phyloP scores from a whole-genome alignment of 2,797 vertebrate genomes.

The Sebastes elongatus region DNA sequence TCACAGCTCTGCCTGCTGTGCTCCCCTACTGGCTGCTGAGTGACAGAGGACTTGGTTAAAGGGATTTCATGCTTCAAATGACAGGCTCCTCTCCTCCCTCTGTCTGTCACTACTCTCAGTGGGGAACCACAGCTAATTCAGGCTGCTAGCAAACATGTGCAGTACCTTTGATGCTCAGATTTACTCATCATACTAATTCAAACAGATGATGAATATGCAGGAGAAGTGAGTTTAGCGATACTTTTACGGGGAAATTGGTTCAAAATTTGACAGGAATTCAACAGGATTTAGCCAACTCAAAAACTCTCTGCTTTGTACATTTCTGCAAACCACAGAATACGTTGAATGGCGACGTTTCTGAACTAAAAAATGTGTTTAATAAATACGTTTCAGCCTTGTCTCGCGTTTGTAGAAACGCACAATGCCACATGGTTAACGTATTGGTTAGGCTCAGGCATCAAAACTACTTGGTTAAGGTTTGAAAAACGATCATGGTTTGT shows the following conservation, averaged over 20 bases:
- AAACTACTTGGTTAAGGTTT: background rate
- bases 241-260: background rate
- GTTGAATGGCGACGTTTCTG: background rate
- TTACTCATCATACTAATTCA: constrained; percentile 17
- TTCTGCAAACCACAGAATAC: background rate
- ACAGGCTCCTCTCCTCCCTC: constrained; percentile 59
- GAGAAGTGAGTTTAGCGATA: background rate
- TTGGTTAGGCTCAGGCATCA: background rate
- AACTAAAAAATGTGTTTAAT: background rate
- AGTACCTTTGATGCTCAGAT: constrained; percentile 34
- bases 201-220: constrained; percentile 28
- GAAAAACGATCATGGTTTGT: background rate
- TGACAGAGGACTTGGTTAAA: constrained; percentile 73
- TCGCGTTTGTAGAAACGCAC: background rate
- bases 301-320: background rate
- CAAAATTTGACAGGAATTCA: background rate
- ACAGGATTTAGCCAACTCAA: background rate
- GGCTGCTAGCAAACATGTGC: constrained; percentile 34
- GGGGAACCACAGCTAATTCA: constrained; percentile 46
- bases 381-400: background rate
- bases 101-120: constrained; percentile 53
- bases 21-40: constrained; percentile 59
- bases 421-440: background rate
- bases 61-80: constrained; percentile 75
- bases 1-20: constrained; percentile 40